Evolutionary conservation across 2,888 invertebrate species (phyloP), one percentile per base, ranked within the genome.

Genomic region (Standfussiana lucernea): DNA sequence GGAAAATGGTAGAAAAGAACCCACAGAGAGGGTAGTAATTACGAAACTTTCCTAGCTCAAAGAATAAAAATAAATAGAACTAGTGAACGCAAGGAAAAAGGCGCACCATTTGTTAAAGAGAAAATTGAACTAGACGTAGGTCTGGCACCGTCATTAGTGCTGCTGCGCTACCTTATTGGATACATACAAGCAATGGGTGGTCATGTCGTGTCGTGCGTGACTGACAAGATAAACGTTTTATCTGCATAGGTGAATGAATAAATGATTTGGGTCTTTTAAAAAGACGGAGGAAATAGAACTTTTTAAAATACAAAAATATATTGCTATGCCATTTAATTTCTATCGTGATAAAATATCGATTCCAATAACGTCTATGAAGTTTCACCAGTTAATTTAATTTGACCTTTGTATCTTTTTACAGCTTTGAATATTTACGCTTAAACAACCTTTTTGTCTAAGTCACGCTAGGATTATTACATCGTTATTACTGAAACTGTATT

Each of bases 11-110:
- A 73, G 24, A 73, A 71, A 80, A 66, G 28, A 67, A 72, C 83
- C 78, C 73, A 87, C 87, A 86, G 85, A 83, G 77, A 80, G 81
- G 75, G 88, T 85, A 80, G 89, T 91, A 92, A 93, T 93, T 92
- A 91, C 89, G 82, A 88, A 92, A 91, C 88, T 91, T 90, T 87
- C 86, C 86, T 85, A 85, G 82, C 81, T 86, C 87, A 88, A 88
- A 91, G 61, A 81, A 76, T 71, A 80, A 74, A 71, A 80, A 75
- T 85, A 90, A 91, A 92, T 89, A 87, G 87, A 90, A 85, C 84
- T 87, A 88, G 88, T 82, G 86, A 86, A 88, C 88, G 76, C 71
- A 86, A 70, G 73, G 72, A 77, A 59, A 71, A 75, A 59, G 56
- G 68, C 24, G 68, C 75, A 80, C 73, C 66, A 79, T 87, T 80